Percentiles rank a stretch among this genome's conserved stretches.
Evolutionary conservation across 2,888 invertebrate species (phyloP).

Genomic region (Xanthostigma xanthostigma): DNA sequence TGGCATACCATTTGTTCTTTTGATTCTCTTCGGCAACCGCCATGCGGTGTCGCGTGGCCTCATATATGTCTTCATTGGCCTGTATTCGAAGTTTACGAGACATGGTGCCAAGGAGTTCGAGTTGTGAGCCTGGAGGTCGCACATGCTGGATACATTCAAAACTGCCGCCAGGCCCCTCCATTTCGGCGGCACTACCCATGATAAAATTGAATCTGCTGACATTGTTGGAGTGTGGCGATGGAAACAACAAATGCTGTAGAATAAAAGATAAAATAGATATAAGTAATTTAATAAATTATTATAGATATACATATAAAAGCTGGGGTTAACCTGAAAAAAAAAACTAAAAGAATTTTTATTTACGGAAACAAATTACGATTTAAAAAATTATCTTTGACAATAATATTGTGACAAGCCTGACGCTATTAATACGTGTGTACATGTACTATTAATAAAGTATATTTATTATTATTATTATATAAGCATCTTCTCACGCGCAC

Average conservation of each 20-base stretch:
- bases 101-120: conserved; percentile 75
- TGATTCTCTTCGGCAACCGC: conserved; percentile 81
- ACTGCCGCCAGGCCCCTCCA: conserved; percentile 74
- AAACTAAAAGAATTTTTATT: too few species aligned
- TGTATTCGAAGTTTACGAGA: conserved; percentile 80
- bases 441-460: too few species aligned
- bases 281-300: too few species aligned
- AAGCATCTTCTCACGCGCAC: too few species aligned
- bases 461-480: too few species aligned
- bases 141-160: conserved; percentile 79
- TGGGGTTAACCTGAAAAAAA: too few species aligned
- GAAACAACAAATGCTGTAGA: conserved; percentile 63
- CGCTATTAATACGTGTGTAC: too few species aligned
- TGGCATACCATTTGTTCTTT: conserved; percentile 74
- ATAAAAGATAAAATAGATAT: conserved; percentile 16
- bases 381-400: too few species aligned
- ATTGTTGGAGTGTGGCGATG: conserved; percentile 37
- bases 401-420: too few species aligned
- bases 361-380: too few species aligned
- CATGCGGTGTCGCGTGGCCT: conserved; percentile 82
- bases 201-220: conserved; percentile 56
- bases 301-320: too few species aligned
- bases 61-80: conserved; percentile 92
- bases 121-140: conserved; percentile 33
- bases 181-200: conserved; percentile 63